Evolutionary conservation across 2,888 invertebrate species (phyloP).

Genomic region (Catonia carolina): DNA sequence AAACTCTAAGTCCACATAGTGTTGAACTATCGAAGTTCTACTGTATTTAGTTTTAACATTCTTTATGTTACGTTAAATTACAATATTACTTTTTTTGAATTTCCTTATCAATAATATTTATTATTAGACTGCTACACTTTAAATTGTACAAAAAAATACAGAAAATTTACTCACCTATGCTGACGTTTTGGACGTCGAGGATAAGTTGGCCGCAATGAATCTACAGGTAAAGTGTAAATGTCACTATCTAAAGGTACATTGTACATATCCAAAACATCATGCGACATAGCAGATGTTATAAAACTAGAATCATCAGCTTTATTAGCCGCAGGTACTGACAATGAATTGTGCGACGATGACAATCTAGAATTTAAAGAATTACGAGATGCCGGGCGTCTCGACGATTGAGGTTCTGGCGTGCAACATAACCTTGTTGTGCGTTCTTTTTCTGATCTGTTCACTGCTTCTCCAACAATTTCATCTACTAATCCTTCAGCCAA

Average conservation of each 20-base stretch:
- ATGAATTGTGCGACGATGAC: conserved; percentile 78
- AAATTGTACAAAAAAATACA: too few species aligned
- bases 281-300: conserved; percentile 83
- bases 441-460: neutral
- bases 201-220: conserved; percentile 60
- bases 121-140: too few species aligned
- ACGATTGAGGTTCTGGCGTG: conserved; percentile 51
- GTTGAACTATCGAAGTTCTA: too few species aligned
- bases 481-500: neutral
- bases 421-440: conserved; percentile 43
- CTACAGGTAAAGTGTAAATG: conserved; percentile 79
- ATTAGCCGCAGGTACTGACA: conserved; percentile 61
- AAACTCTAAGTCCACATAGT: too few species aligned
- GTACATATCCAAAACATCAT: conserved; percentile 77
- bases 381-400: conserved; percentile 60
- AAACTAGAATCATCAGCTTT: conserved; percentile 78
- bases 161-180: conserved; percentile 28
- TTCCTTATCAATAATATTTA: too few species aligned
- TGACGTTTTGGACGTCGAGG: conserved; percentile 44
- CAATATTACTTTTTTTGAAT: too few species aligned
- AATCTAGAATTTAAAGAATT: conserved; percentile 70
- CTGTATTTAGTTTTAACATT: too few species aligned
- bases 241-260: conserved; percentile 85
- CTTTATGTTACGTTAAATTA: too few species aligned
- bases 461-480: conserved; percentile 13